phyloP scores from a whole-genome alignment of 1,140 invertebrate genomes.

The Penaeus vannamei region DNA sequence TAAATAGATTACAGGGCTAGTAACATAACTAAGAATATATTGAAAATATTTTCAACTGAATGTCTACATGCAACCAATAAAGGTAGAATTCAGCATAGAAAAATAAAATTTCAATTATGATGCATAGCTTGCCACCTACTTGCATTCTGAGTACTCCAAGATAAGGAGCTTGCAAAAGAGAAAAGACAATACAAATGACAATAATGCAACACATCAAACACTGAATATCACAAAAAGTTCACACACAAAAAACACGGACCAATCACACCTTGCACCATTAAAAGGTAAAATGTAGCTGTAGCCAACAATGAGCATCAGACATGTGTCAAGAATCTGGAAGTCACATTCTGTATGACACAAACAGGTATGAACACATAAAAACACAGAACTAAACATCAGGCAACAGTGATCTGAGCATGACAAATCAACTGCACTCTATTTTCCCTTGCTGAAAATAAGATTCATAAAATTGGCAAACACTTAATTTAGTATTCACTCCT shows the following conservation, averaged over 20 bases:
- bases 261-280: neutral
- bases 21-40: too few relatives aligned
- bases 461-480: too few relatives aligned
- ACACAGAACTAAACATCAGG: too few relatives aligned
- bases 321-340: too few relatives aligned
- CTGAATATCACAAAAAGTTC: neutral
- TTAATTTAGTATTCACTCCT: too few relatives aligned
- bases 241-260: neutral
- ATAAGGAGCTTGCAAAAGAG: constrained; percentile 66
- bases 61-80: neutral
- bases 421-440: too few relatives aligned
- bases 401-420: too few relatives aligned
- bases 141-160: constrained; percentile 61
- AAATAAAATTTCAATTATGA: neutral
- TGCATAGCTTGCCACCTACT: constrained; percentile 58
- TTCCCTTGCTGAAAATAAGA: too few relatives aligned
- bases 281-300: too few relatives aligned
- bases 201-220: constrained; percentile 14
- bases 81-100: neutral
- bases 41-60: neutral
- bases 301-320: too few relatives aligned
- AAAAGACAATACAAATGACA: constrained; percentile 49
- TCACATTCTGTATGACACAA: too few relatives aligned
- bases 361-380: too few relatives aligned
- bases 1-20: neutral